phyloP scores from a whole-genome alignment of 2,113 vertebrate genomes.

The Jacana jacana region DNA sequence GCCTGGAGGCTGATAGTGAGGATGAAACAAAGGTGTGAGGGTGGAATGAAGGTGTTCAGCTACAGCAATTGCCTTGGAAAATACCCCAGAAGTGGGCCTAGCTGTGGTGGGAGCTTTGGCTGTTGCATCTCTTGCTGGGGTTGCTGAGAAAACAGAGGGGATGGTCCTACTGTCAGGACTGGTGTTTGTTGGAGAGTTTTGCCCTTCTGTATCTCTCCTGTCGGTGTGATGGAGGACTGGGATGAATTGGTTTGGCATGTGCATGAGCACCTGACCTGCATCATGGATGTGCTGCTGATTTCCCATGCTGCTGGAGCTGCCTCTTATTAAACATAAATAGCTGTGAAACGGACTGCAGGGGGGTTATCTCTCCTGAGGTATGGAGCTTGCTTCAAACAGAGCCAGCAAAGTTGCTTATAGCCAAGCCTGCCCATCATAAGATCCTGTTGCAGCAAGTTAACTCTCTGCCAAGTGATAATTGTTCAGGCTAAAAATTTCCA shows the following conservation, averaged over 20 bases:
- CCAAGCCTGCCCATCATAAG: background rate
- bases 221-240: background rate
- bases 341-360: background rate
- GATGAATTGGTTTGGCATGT: background rate
- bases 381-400: background rate
- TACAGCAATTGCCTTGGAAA: background rate
- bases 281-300: background rate
- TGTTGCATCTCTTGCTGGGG: background rate
- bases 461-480: constrained; percentile 35
- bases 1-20: background rate
- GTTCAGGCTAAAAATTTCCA: constrained; percentile 52
- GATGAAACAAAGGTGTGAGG: background rate
- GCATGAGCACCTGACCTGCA: background rate
- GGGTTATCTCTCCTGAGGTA: background rate
- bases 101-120: background rate
- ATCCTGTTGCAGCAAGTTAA: constrained; percentile 16
- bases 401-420: constrained; percentile 23
- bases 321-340: constrained; percentile 35
- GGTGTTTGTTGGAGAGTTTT: background rate
- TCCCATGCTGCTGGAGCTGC: constrained; percentile 5
- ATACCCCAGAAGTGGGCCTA: background rate
- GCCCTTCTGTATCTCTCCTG: background rate
- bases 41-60: background rate
- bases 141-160: background rate
- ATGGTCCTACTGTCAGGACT: background rate